phyloP scores from a whole-genome alignment of 2,797 vertebrate genomes.

The Paguma larvata region DNA sequence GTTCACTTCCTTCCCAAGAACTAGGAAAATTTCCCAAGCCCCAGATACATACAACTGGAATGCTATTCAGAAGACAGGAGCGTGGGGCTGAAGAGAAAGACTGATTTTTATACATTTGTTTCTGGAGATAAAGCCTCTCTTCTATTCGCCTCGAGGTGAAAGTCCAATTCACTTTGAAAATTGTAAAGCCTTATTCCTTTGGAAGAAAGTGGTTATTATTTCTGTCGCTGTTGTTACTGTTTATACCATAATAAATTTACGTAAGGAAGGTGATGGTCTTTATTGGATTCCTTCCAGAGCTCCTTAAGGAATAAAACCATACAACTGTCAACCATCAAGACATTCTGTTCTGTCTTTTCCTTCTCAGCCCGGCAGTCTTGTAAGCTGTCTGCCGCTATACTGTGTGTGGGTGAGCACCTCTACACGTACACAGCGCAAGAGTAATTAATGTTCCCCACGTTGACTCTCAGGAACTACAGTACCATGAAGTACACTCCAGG shows the following conservation, averaged over 20 bases:
- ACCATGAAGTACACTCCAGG: slow-evolving; percentile 73
- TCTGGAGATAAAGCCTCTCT: slow-evolving; percentile 55
- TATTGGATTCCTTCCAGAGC: slow-evolving; percentile 8
- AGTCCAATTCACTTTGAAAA: slow-evolving; percentile 68
- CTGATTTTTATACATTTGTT: slow-evolving; percentile 69
- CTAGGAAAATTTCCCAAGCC: slow-evolving; percentile 72
- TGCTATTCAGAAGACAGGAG: slow-evolving; percentile 59
- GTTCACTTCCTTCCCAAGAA: slow-evolving; percentile 80
- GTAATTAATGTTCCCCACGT: slow-evolving; percentile 68
- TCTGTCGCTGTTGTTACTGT: slow-evolving; percentile 59
- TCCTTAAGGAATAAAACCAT: slow-evolving; percentile 32
- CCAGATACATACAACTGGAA: slow-evolving; percentile 66
- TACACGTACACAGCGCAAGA: background rate
- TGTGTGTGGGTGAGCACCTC: slow-evolving; percentile 36
- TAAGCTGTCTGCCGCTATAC: background rate
- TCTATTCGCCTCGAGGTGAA: slow-evolving; percentile 66
- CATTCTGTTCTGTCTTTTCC: background rate
- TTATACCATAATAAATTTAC: slow-evolving; percentile 52
- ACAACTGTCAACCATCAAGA: background rate
- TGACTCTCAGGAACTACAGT: slow-evolving; percentile 56
- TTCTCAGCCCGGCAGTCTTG: background rate
- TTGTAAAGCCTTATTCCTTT: slow-evolving; percentile 22
- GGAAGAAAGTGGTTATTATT: slow-evolving; percentile 60
- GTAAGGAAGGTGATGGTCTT: background rate
- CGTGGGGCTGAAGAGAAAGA: background rate